Evolutionary conservation across 2,888 invertebrate species (phyloP).

Genomic region (Morpho helenor): DNA sequence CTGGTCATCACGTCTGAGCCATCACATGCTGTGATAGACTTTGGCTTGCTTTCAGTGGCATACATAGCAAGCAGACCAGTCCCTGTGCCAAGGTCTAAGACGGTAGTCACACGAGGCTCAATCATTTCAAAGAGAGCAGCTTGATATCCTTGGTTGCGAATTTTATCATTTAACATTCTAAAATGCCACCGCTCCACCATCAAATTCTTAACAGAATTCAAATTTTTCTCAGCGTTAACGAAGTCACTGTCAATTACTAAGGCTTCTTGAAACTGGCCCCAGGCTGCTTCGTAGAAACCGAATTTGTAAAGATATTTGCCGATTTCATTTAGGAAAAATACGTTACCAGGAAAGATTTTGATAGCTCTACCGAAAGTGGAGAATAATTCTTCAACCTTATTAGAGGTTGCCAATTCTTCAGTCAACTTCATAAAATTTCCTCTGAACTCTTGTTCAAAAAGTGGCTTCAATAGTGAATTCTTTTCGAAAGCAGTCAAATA

Average conservation of each 20-base stretch:
- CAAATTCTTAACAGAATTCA: conserved; percentile 83
- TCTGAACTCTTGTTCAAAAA: conserved; percentile 50
- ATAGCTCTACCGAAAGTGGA: conserved; percentile 48
- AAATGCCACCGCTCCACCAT: conserved; percentile 90
- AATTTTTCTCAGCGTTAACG: conserved; percentile 81
- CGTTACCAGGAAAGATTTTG: conserved; percentile 45
- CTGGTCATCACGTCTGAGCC: conserved; percentile 81
- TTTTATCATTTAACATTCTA: conserved; percentile 88
- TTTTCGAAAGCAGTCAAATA: conserved; percentile 51
- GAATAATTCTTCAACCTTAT: conserved; percentile 52
- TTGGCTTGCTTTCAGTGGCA: conserved; percentile 77
- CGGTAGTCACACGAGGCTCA: conserved; percentile 59
- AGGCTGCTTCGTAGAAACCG: conserved; percentile 77
- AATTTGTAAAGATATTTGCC: conserved; percentile 70
- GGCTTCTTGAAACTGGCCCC: conserved; percentile 77
- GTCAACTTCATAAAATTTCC: conserved; percentile 41
- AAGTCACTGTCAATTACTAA: conserved; percentile 67
- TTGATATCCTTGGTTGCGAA: conserved; percentile 83
- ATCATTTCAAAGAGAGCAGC: conserved; percentile 80
- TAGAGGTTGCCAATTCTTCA: conserved; percentile 35
- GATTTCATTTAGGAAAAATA: conserved; percentile 52
- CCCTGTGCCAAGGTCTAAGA: conserved; percentile 88
- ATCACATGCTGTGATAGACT: conserved; percentile 83
- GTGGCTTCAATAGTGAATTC: conserved; percentile 34
- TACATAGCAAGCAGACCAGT: conserved; percentile 86